Percentiles rank a stretch among this genome's conserved stretches.
Conservation (phyloP, 2,797 vertebrate genomes). For the Eulemur coronatus region DNA sequence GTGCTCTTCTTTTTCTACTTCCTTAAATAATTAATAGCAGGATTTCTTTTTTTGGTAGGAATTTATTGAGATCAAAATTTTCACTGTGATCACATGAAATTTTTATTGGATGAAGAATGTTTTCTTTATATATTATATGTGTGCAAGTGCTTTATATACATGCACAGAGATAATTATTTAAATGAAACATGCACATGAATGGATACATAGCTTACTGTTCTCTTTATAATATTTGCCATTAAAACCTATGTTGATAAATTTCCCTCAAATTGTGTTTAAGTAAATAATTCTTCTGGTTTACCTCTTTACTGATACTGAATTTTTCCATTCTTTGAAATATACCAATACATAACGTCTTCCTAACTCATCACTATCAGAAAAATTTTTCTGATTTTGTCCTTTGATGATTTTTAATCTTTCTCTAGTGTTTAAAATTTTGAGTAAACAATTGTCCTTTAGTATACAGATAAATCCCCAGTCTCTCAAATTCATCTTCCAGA, state of each 20-base stretch:
- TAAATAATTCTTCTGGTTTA: background rate
- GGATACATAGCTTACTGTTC: background rate
- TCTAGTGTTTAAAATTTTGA: background rate
- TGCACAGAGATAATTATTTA: background rate
- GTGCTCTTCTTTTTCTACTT: too few species aligned
- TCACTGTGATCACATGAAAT: background rate
- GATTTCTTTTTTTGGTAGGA: background rate
- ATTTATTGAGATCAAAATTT: background rate
- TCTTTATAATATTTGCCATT: background rate
- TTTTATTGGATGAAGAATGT: background rate
- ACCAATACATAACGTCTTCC: background rate
- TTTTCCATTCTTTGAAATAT: background rate
- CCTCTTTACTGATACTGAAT: background rate
- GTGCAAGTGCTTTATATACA: background rate
- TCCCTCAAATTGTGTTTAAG: background rate
- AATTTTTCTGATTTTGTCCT: background rate
- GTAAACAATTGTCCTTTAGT: background rate
- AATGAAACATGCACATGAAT: background rate
- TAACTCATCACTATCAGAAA: background rate
- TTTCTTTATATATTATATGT: background rate
- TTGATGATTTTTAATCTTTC: background rate
- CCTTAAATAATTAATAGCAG: too few species aligned
- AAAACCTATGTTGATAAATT: background rate
- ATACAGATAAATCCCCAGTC: background rate
- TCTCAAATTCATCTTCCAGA: background rate